Base-by-base conservation (phyloP, 2,888 invertebrate species). In the Synergus itoensis region DNA sequence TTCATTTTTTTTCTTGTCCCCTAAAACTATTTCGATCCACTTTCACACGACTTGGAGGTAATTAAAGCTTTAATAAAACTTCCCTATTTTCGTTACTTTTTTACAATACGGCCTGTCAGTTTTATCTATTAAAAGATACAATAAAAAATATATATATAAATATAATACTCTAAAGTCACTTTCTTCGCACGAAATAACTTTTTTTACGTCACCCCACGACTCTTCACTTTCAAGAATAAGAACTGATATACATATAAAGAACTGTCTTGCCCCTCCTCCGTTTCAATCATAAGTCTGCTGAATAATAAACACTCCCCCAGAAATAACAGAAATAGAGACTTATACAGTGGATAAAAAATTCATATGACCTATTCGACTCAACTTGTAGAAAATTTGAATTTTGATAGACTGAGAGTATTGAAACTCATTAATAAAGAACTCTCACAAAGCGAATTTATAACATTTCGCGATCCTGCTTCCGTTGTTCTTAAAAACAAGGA, bases 311-410 rank as follows among this genome's bases (percentile, higher is more conserved):
- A 12, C 18, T 9, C 12, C 21, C 8, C 18, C 12, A 21, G 60
- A 21, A 53, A n/a, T 8, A 21, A 12, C 69, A 2, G 43, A 69
- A 73, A 73, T 73, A 73, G 73, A 36, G n/a, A 36, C 48, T 36
- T n/a, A 36, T 36, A 53, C n/a, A 73, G 69, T 45, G 11, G n/a
- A 48, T 73, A 36, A 53, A 73, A 73, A 73, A 73, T 73, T 53
- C 16, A 73, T 53, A 53, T 12, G 53, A 40, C 48, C 48, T 73
- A 28, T 28, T 73, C 53, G 53, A 53, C 36, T 73, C 21, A 28
- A 69, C 16, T 16, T 11, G 28, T 67, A 65, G 43, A 28, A 28
- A 28, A 28, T 28, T 28, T 28, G 1, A 53, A 21, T 14, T 9
- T 18, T 67, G 12, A 11, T 43, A 67, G 16, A 69, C 48, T 16